phyloP scores from a whole-genome alignment of 2,113 vertebrate species.

The Phylloscopus whistleri region DNA sequence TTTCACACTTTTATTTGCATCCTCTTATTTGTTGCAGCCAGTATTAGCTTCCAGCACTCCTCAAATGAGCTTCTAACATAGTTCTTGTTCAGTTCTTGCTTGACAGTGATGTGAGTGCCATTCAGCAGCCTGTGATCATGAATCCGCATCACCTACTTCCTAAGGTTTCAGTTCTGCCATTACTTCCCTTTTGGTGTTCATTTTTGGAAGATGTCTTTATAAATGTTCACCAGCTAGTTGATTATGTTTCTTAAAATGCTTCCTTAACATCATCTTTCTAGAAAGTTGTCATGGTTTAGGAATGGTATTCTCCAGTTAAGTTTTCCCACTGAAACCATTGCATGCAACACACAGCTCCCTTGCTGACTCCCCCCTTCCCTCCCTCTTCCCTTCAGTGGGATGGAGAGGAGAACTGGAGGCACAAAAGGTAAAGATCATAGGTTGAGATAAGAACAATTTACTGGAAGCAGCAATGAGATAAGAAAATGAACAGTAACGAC shows the following conservation, averaged over 20 bases:
- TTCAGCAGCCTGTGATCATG: not conserved
- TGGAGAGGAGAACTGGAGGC: not conserved
- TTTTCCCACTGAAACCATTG: not conserved
- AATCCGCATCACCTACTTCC: fast-evolving
- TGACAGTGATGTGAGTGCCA: not conserved
- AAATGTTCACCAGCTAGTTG: not conserved
- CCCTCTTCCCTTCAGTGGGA: not conserved
- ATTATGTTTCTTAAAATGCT: not conserved
- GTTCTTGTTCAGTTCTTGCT: not conserved
- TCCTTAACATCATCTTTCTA: not conserved
- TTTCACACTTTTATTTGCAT: not conserved
- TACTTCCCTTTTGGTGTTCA: not conserved
- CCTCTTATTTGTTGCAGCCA: not conserved
- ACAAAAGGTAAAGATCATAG: not conserved
- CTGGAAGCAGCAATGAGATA: not conserved
- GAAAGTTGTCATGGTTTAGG: not conserved
- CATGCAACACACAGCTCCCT: not conserved
- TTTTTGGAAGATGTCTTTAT: not conserved
- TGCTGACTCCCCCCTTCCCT: not conserved
- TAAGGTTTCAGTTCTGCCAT: not conserved
- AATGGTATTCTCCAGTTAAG: not conserved
- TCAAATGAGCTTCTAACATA: not conserved
- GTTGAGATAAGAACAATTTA: not conserved
- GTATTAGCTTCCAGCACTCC: not conserved
- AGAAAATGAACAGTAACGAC: not conserved